phyloP scores from a whole-genome alignment of 2,113 vertebrate species.

The Clarias macrocephalus region DNA sequence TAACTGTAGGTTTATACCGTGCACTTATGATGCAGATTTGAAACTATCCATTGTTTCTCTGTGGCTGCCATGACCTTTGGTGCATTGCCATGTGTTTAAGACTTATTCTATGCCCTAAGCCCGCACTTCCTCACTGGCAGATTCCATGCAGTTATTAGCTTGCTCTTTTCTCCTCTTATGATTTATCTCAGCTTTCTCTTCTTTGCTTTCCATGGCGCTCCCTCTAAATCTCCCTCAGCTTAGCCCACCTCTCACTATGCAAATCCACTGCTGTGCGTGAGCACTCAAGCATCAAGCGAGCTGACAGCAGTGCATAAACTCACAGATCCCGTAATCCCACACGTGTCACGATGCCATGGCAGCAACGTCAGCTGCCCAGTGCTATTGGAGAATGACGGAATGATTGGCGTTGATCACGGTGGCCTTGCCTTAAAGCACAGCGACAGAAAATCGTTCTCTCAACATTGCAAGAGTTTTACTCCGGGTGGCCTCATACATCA shows the following conservation, averaged over 20 bases:
- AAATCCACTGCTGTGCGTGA: conserved; percentile 47
- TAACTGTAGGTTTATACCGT: neutral
- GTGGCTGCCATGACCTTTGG: neutral
- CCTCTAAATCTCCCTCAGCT: conserved; percentile 19
- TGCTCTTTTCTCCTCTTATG: neutral
- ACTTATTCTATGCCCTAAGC: conserved; percentile 1
- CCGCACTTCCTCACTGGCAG: neutral
- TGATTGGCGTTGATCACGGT: conserved; percentile 20
- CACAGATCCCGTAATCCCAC: conserved; percentile 30
- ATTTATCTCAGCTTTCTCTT: conserved; percentile 5
- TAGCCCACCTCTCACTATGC: conserved; percentile 48
- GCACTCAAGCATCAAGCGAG: conserved; percentile 18
- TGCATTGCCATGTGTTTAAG: neutral
- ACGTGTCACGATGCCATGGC: conserved; percentile 21
- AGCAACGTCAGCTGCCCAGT: conserved; percentile 2
- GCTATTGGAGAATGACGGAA: conserved; percentile 10
- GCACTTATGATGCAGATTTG: neutral
- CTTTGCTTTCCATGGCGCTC: neutral
- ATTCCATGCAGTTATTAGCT: conserved; percentile 15
- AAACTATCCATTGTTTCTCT: neutral
- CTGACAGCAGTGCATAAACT: conserved; percentile 31
- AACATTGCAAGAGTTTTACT: neutral
- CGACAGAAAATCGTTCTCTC: conserved; percentile 16
- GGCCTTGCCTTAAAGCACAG: conserved; percentile 5
- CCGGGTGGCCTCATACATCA: neutral